A percentile compares a stretch with the other conserved stretches of the same genome.
Evolutionary conservation across 2,888 invertebrate genomes (phyloP).

Genomic region (Limenitis camilla): DNA sequence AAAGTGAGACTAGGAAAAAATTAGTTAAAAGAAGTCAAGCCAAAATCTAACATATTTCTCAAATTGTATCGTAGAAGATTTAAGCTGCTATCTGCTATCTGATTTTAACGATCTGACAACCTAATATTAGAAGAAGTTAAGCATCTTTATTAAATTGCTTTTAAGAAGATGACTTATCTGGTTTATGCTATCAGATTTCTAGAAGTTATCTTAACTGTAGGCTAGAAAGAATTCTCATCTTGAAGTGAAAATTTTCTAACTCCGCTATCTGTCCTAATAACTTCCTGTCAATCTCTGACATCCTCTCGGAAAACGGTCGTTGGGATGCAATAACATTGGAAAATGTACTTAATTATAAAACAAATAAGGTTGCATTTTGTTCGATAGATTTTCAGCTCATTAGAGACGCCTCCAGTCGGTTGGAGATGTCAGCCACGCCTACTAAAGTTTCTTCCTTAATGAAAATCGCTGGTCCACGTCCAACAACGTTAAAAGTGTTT

Average conservation of each 20-base stretch:
- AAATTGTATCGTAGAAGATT: too few relatives aligned
- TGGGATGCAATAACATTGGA: conserved; percentile 10
- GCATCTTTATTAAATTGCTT: too few relatives aligned
- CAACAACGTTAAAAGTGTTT: conserved; percentile 30
- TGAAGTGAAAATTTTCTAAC: conserved; percentile 25
- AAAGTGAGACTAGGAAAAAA: too few relatives aligned
- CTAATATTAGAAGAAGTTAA: too few relatives aligned
- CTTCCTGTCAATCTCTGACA: conserved; percentile 33
- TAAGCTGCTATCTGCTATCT: too few relatives aligned
- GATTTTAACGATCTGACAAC: too few relatives aligned
- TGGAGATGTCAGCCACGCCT: conserved; percentile 45
- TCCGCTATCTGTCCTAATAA: conserved; percentile 28
- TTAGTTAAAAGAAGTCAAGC: too few relatives aligned
- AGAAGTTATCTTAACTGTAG: too few relatives aligned
- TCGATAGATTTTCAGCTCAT: conserved; percentile 36
- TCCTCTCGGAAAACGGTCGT: conserved; percentile 29
- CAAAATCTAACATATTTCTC: too few relatives aligned
- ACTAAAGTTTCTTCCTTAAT: conserved; percentile 33
- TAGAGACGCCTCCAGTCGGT: conserved; percentile 40
- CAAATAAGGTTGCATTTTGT: conserved; percentile 39
- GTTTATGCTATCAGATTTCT: too few relatives aligned
- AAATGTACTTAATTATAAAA: conserved; percentile 25
- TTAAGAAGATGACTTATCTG: too few relatives aligned
- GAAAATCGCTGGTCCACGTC: conserved; percentile 34
- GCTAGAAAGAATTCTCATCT: background rate